phyloP scores from a whole-genome alignment of 2,797 vertebrate species.

The Neosilurus hyrtlii region DNA sequence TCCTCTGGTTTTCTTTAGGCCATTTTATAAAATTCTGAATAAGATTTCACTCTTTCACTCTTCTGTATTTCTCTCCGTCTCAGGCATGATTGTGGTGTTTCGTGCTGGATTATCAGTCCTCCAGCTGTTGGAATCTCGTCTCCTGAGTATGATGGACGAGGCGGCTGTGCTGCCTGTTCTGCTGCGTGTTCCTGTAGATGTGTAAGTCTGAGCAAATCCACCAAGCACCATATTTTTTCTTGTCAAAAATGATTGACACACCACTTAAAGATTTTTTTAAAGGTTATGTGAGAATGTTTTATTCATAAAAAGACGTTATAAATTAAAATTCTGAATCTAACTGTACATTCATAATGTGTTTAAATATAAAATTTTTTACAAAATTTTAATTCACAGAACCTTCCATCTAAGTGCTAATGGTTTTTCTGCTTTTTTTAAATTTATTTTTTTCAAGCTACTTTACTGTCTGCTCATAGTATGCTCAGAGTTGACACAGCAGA shows the following conservation, averaged over 20 bases:
- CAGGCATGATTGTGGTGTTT: constrained; percentile 71
- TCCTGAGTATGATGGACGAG: constrained; percentile 70
- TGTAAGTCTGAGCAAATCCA: constrained; percentile 60
- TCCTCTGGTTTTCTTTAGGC: too few species aligned
- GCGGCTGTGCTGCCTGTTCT: constrained; percentile 66
- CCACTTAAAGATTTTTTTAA: not conserved
- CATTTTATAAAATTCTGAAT: too few species aligned
- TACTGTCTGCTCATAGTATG: not conserved
- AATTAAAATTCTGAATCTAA: not conserved
- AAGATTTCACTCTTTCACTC: constrained; percentile 14
- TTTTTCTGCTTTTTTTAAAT: too few species aligned
- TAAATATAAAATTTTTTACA: too few species aligned
- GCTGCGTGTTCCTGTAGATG: constrained; percentile 70
- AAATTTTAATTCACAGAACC: not conserved
- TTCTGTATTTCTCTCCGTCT: not conserved
- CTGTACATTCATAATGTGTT: not conserved
- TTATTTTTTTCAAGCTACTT: not conserved
- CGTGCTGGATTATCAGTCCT: constrained; percentile 68
- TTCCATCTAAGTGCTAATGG: too few species aligned
- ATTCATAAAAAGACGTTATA: not conserved
- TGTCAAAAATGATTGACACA: not conserved
- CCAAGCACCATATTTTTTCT: too few species aligned
- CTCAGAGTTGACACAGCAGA: not conserved
- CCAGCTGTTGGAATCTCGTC: constrained; percentile 68
- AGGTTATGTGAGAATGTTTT: too few species aligned